These are phyloP conservation scores for Drosophila neonasuta DNA, from an alignment of 2,888 invertebrate genomes.

Conservation along the genomic window DNA sequence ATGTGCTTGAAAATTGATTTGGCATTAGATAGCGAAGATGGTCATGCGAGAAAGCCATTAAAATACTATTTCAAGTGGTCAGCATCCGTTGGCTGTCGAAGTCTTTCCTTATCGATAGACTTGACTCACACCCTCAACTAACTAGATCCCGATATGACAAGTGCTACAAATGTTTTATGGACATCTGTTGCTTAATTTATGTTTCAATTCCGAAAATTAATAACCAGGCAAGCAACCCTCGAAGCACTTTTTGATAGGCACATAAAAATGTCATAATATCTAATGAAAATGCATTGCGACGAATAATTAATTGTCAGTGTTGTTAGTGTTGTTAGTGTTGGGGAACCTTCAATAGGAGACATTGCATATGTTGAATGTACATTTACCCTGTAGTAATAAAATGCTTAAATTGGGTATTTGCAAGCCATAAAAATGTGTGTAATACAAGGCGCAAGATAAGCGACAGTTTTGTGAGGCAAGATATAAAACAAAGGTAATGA, in stretches of 20 bases:
- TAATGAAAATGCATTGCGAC: conserved; percentile 65
- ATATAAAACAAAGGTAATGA: neutral
- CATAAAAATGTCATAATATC: conserved; percentile 75
- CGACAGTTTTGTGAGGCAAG: neutral
- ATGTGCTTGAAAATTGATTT: conserved; percentile 65
- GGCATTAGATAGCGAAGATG: conserved; percentile 27
- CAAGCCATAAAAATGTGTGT: conserved; percentile 1
- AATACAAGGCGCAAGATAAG: neutral
- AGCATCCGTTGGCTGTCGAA: conserved; percentile 33
- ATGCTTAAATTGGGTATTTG: neutral
- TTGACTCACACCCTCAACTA: neutral
- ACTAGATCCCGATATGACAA: conserved; percentile 62
- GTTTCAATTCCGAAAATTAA: conserved; percentile 61
- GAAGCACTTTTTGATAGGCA: conserved; percentile 14
- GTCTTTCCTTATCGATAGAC: conserved; percentile 59
- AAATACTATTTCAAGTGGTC: conserved; percentile 42
- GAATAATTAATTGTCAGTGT: conserved; percentile 65
- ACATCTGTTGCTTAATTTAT: conserved; percentile 74
- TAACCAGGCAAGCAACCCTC: conserved; percentile 14
- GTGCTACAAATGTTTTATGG: conserved; percentile 65
- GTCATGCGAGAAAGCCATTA: conserved; percentile 40
- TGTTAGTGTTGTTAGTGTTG: neutral
- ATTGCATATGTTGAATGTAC: neutral
- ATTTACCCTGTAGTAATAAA: conserved; percentile 30
- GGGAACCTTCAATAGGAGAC: conserved; percentile 1